phyloP scores from a whole-genome alignment of 2,888 invertebrate genomes.

The Brachyptera putata region DNA sequence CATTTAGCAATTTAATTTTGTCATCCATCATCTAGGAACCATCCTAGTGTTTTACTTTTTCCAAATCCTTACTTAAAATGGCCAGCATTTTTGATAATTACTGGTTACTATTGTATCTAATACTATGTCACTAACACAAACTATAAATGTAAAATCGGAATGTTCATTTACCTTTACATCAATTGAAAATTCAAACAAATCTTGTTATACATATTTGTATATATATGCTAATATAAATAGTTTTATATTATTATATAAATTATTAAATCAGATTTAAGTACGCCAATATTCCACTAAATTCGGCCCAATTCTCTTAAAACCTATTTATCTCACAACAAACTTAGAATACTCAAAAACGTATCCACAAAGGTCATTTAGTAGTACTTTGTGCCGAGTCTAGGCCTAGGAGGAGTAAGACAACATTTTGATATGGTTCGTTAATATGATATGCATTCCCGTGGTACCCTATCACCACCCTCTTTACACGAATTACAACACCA shows the following conservation, averaged over 20 bases:
- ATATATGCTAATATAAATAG: slow-evolving; percentile 17
- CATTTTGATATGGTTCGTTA: slow-evolving; percentile 31
- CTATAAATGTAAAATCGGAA: slow-evolving; percentile 4
- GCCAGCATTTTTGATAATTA: slow-evolving; percentile 23
- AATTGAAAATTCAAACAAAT: slow-evolving; percentile 20
- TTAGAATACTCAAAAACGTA: not conserved
- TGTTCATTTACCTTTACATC: slow-evolving; percentile 25
- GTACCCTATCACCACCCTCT: not conserved
- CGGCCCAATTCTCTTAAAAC: not conserved
- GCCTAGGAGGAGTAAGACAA: slow-evolving; percentile 28
- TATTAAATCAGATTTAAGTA: slow-evolving; percentile 17
- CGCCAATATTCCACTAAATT: slow-evolving; percentile 8
- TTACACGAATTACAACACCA: not conserved
- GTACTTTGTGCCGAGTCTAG: slow-evolving; percentile 26
- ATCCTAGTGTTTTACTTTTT: not conserved
- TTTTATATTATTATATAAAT: slow-evolving; percentile 22
- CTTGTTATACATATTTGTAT: not conserved
- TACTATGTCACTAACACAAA: slow-evolving; percentile 27
- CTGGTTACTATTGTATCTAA: slow-evolving; percentile 21
- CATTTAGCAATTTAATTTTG: not conserved
- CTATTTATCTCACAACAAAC: not conserved
- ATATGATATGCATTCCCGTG: slow-evolving; percentile 29
- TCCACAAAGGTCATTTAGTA: slow-evolving; percentile 24
- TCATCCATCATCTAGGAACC: not conserved
- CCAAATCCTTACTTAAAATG: slow-evolving; percentile 19